A percentile compares a stretch with the other conserved stretches of the same genome.
Conservation (phyloP, 2,113 vertebrate genomes). For the Papio anubis region DNA sequence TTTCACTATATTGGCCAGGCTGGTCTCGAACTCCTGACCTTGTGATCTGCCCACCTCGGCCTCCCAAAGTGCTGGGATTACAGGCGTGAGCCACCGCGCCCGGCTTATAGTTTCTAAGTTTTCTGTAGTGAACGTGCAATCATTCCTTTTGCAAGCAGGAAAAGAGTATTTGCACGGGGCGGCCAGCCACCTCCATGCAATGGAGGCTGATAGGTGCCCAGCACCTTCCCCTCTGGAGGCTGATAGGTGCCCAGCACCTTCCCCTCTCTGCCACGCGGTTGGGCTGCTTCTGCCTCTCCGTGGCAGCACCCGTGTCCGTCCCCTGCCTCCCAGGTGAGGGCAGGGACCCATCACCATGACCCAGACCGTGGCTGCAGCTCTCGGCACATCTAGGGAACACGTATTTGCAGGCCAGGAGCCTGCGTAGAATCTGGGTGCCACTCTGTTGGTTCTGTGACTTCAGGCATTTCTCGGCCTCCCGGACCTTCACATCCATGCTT, state of each 20-base stretch:
- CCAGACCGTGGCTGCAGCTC: not conserved
- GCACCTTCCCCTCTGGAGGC: too few species aligned
- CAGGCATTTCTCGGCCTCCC: not conserved
- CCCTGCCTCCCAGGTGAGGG: not conserved
- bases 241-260: too few species aligned
- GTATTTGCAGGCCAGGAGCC: not conserved
- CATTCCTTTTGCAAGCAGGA: not conserved
- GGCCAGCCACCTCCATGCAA: fast-evolving
- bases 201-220: fast-evolving
- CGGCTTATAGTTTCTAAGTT: not conserved
- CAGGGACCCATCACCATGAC: not conserved
- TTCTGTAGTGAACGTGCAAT: fast-evolving
- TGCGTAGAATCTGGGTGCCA: fast-evolving
- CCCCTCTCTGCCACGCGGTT: fast-evolving
- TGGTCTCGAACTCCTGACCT: too few species aligned
- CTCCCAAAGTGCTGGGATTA: too few species aligned
- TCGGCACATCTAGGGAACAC: fast-evolving
- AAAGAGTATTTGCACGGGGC: fast-evolving
- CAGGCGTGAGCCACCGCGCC: too few species aligned
- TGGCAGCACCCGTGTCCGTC: fast-evolving
- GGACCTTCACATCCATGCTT: fast-evolving
- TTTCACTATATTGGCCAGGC: too few species aligned
- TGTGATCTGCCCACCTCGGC: too few species aligned
- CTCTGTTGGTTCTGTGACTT: not conserved
- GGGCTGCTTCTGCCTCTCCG: not conserved